A percentile compares a stretch with the other conserved stretches of the same genome.
Evolutionary conservation across 2,113 vertebrate species (phyloP).

Genomic region (Lepus americanus): DNA sequence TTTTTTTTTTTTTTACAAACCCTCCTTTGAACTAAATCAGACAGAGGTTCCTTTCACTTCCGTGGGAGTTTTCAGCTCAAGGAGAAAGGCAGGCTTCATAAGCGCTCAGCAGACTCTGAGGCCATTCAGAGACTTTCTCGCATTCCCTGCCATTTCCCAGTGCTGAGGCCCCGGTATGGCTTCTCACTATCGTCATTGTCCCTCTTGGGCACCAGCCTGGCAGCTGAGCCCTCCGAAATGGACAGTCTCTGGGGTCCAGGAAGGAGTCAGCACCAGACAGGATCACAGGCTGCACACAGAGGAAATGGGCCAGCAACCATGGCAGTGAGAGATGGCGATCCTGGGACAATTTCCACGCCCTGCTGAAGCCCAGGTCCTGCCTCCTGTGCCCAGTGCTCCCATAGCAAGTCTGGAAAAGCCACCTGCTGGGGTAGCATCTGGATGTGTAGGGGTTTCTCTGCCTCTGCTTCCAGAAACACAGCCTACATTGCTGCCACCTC

Average conservation of each 20-base stretch:
- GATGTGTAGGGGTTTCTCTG: background rate
- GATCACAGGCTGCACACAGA: background rate
- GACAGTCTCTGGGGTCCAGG: background rate
- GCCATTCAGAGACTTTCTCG: constrained; percentile 87
- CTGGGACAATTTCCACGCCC: background rate
- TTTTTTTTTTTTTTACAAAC: constrained; percentile 84
- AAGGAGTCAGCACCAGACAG: constrained; percentile 52
- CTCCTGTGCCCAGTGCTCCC: background rate
- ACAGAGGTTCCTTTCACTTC: constrained; percentile 90
- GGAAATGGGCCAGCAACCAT: constrained; percentile 39
- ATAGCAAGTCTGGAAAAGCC: background rate
- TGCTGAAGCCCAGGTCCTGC: background rate
- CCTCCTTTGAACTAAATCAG: constrained; percentile 88
- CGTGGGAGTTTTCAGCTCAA: constrained; percentile 85
- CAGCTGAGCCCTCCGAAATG: constrained; percentile 75
- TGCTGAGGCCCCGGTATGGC: constrained; percentile 80
- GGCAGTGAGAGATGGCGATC: background rate
- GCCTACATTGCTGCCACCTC: background rate
- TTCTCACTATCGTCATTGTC: constrained; percentile 81
- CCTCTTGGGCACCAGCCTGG: background rate
- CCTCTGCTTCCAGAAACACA: background rate
- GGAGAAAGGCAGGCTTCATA: constrained; percentile 90
- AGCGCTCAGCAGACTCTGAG: constrained; percentile 83
- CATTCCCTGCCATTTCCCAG: constrained; percentile 82
- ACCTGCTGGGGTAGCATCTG: background rate